These are phyloP conservation scores for Torymus tubicola DNA, from an alignment of 2,888 invertebrate species.

Conservation along the genomic window DNA sequence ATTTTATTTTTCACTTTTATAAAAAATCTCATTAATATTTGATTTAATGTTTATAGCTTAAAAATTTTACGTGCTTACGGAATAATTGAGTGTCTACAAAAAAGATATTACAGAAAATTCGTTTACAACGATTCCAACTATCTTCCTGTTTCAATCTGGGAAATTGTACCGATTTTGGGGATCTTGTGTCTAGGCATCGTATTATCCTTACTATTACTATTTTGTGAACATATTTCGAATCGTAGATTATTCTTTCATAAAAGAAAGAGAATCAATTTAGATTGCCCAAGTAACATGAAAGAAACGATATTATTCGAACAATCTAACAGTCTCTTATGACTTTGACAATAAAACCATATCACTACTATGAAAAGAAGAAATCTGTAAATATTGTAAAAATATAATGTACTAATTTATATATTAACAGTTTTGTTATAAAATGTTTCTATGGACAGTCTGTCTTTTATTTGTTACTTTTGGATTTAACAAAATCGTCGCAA, in stretches of 20 bases:
- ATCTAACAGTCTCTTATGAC: too few species aligned
- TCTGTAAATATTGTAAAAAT: constrained; percentile 43
- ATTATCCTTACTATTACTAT: neutral
- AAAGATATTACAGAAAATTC: constrained; percentile 33
- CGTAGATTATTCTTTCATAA: neutral
- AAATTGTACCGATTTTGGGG: constrained; percentile 38
- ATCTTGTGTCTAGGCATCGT: constrained; percentile 32
- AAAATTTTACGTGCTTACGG: constrained; percentile 38
- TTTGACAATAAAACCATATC: too few species aligned
- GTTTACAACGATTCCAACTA: constrained; percentile 25
- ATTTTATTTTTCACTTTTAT: too few species aligned
- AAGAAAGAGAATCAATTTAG: neutral
- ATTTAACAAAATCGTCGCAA: neutral
- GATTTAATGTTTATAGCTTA: constrained; percentile 25
- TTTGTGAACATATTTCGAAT: constrained; percentile 35
- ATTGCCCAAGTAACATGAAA: neutral
- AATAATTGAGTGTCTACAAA: constrained; percentile 39
- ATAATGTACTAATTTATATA: neutral
- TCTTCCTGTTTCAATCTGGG: constrained; percentile 31
- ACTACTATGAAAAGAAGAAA: neutral
- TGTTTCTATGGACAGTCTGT: neutral
- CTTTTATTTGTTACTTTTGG: constrained; percentile 9
- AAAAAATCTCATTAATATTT: too few species aligned
- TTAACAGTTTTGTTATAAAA: constrained; percentile 5
- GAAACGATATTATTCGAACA: neutral